Percentiles rank a stretch among this genome's conserved stretches.
Conservation (phyloP, 2,797 vertebrate genomes). For the Sphenopsis melanotis region DNA sequence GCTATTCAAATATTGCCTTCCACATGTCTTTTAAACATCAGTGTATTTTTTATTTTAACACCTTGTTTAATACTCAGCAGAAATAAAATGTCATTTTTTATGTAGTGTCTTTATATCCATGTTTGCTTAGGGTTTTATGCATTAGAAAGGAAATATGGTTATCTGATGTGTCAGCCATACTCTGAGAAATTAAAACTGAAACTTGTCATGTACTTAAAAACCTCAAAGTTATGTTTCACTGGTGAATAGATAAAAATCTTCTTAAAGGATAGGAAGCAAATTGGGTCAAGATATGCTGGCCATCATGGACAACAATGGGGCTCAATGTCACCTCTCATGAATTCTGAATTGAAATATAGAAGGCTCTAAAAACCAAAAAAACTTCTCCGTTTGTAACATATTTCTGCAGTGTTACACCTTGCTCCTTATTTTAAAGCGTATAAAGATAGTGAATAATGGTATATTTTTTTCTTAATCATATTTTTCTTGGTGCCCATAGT, state of each 20-base stretch:
- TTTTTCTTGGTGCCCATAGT: neutral
- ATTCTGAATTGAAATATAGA: neutral
- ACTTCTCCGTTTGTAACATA: neutral
- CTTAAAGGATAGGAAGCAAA: neutral
- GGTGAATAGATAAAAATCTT: neutral
- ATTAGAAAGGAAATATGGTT: neutral
- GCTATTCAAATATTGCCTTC: neutral
- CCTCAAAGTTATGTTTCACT: neutral
- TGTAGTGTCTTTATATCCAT: neutral
- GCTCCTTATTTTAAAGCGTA: neutral
- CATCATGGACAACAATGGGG: neutral
- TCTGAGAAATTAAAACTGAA: neutral
- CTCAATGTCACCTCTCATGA: neutral
- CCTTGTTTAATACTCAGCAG: neutral
- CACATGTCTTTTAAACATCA: neutral
- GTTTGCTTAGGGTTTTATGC: neutral
- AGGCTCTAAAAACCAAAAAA: neutral
- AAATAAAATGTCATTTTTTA: neutral
- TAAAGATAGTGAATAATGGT: rapidly evolving
- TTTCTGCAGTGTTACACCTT: neutral
- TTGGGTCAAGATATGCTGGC: neutral
- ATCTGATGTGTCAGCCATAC: neutral
- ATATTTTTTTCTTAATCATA: neutral
- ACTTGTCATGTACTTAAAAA: neutral
- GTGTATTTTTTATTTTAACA: neutral